Conservation (phyloP, 2,888 invertebrate species). For the Uloborus plumipes region DNA sequence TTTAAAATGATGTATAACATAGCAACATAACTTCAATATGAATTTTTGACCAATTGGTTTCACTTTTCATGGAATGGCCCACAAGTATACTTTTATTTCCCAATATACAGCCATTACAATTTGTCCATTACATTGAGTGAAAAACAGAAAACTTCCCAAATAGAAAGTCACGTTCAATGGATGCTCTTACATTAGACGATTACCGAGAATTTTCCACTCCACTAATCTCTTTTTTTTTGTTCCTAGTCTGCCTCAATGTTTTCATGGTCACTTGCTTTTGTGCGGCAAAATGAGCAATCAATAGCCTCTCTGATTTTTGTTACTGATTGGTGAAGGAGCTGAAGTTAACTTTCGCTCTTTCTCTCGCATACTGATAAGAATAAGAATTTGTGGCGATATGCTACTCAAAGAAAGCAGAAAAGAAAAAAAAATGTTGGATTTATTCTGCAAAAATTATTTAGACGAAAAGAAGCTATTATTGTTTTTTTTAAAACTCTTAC, state of each 20-base stretch:
- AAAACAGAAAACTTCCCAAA: conserved; percentile 1
- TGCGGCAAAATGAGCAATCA: not conserved
- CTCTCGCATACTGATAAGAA: too few relatives aligned
- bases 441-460: not conserved
- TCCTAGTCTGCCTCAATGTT: not conserved
- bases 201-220: not conserved
- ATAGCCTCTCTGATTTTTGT: not conserved
- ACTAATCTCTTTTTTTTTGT: not conserved
- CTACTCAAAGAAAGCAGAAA: not conserved
- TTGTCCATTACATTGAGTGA: too few relatives aligned
- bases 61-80: too few relatives aligned
- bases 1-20: too few relatives aligned
- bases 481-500: too few relatives aligned
- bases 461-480: not conserved
- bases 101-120: too few relatives aligned
- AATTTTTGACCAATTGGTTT: too few relatives aligned
- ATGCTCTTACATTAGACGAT: conserved; percentile 8
- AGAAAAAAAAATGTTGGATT: not conserved
- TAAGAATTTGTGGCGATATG: too few relatives aligned
- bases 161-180: conserved; percentile 12
- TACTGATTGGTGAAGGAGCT: too few relatives aligned
- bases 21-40: too few relatives aligned
- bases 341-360: too few relatives aligned
- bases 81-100: too few relatives aligned
- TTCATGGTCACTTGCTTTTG: conserved; percentile 2